These are phyloP conservation scores for Mesaphorura yosii DNA, from an alignment of 1,140 invertebrate species.

Conservation along the genomic window DNA sequence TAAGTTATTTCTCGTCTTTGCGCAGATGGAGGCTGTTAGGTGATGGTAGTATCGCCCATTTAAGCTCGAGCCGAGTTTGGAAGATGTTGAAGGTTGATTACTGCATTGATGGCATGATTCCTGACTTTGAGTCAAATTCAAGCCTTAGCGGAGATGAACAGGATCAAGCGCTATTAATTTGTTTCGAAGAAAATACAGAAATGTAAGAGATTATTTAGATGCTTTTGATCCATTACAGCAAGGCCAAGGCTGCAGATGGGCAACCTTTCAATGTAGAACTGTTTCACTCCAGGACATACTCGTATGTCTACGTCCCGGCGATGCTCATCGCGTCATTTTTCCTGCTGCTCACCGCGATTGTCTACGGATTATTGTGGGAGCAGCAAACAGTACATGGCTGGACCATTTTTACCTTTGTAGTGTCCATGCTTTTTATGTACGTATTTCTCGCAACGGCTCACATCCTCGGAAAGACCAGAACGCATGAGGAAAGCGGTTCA, in stretches of 20 bases:
- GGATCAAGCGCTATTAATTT: not conserved
- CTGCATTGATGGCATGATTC: not conserved
- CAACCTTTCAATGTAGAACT: not conserved
- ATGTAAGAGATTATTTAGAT: too few relatives aligned
- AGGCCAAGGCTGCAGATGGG: not conserved
- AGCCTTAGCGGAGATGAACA: not conserved
- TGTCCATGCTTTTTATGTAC: conserved; percentile 1
- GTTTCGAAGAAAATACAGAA: not conserved
- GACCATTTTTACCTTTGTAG: not conserved
- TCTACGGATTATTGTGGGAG: conserved; percentile 10
- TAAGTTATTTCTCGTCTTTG: too few relatives aligned
- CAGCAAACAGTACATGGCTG: conserved; percentile 17
- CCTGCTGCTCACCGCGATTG: conserved; percentile 2
- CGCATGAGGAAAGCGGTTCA: not conserved
- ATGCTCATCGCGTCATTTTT: conserved; percentile 10
- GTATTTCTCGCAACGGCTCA: not conserved
- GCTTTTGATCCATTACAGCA: not conserved
- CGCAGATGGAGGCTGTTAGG: not conserved
- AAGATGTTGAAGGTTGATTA: not conserved
- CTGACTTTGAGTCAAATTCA: not conserved
- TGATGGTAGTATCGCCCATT: not conserved
- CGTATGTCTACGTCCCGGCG: not conserved
- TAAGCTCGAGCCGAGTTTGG: not conserved
- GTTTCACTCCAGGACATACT: not conserved
- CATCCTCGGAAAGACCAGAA: not conserved